Evolutionary conservation across 2,797 vertebrate species (phyloP), one percentile per base, ranked within the genome.

Genomic region (Notoglanidium macrostoma): DNA sequence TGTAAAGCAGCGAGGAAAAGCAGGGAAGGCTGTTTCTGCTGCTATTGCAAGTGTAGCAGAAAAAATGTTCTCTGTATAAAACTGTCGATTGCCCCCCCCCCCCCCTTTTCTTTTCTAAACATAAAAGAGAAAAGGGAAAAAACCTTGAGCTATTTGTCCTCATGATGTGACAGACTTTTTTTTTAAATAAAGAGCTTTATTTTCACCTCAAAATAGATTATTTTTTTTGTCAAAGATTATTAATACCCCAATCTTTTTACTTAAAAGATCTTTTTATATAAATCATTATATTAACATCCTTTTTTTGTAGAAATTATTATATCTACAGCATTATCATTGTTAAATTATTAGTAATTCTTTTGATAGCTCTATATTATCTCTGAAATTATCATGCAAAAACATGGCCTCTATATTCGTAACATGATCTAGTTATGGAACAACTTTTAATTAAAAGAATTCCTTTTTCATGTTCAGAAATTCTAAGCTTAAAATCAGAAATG

Each of bases 1-100:
- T 61, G 55, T 65, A 73, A 29, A n/a, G n/a, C 40, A 77, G 55
- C 9, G 14, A 70, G 46, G 19, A 51, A 40, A 80, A 32, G 46
- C 68, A 55, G 23, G 32, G 26, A 35, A n/a, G 14, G 46, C n/a
- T 54, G 44, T 51, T 82, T 65, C 40, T 87, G 67, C 15, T 57
- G 29, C 29, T 51, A 32, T 63, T 46, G 40, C 54, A 46, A 81
- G 79, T 63, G 10, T 32, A 54, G 17, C n/a, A 68, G 40, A 65
- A 67, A 72, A 61, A 81, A 51, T 21, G 63, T 83, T 32, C 26
- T 19, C 17, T 65, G 61, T 65, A 19, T 82, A 82, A 82, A 59
- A 51, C 40, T 29, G 26, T 49, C 6, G 1, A 44, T 61, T 46
- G 15, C 32, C 26, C 7, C 32, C 23, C 7, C 23, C 15, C 8